phyloP scores from a whole-genome alignment of 2,113 vertebrate species.

The Lasiurus cinereus region DNA sequence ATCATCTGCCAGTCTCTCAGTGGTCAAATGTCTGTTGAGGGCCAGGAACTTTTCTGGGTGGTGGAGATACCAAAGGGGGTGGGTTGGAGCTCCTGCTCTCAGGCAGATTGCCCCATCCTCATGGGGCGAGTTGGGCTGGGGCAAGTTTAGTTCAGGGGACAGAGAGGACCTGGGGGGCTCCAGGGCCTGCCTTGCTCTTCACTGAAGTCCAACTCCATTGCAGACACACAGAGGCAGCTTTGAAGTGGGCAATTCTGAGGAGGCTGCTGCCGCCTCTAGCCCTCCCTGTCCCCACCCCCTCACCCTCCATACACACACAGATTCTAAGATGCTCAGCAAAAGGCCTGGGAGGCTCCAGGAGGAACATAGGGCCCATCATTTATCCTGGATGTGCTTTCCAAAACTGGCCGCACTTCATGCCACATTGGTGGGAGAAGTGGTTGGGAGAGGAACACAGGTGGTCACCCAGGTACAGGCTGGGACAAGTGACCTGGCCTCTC shows the following conservation, averaged over 20 bases:
- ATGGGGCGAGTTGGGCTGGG: fast-evolving
- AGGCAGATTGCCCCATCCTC: background rate
- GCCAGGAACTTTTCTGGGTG: background rate
- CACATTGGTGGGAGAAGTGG: background rate
- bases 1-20: background rate
- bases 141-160: background rate
- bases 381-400: background rate
- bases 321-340: background rate
- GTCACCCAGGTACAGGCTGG: background rate
- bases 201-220: background rate
- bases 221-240: background rate
- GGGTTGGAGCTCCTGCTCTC: background rate
- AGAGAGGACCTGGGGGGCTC: background rate
- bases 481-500: background rate
- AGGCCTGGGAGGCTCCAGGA: background rate
- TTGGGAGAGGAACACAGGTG: background rate
- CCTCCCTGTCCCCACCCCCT: background rate
- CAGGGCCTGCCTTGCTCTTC: background rate
- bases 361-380: background rate
- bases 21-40: background rate
- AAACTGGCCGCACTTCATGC: background rate
- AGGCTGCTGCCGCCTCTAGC: background rate
- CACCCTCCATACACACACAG: too few relatives aligned
- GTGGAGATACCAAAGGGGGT: background rate
- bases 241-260: background rate